Evolutionary conservation across 2,113 vertebrate species (phyloP).

Genomic region (Callithrix jacchus): DNA sequence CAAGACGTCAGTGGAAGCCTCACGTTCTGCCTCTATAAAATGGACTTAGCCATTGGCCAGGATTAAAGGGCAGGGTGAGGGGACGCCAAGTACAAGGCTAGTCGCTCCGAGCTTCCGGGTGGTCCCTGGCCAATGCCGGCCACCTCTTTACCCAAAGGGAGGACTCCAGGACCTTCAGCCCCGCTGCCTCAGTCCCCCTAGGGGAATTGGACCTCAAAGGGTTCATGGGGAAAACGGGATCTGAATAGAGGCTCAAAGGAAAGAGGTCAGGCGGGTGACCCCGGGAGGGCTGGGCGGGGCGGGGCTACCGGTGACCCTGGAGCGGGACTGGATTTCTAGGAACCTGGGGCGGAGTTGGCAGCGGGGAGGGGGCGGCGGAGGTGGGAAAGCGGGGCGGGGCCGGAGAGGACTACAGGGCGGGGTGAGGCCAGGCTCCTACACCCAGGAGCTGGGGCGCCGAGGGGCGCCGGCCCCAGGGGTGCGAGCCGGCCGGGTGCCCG

Average conservation of each 20-base stretch:
- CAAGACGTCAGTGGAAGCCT: accelerated
- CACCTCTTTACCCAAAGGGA: background rate
- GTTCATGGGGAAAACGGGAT: accelerated
- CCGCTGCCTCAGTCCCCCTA: background rate
- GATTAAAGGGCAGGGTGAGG: background rate
- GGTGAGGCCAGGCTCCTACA: background rate
- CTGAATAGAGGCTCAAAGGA: background rate
- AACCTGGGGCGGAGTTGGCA: too few species aligned
- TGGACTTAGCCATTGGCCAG: background rate
- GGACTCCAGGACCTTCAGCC: background rate
- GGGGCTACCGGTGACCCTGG: too few species aligned
- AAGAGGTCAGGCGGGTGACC: accelerated
- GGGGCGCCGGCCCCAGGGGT: background rate
- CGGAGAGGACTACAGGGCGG: background rate
- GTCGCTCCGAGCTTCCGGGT: accelerated
- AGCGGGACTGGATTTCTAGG: too few species aligned
- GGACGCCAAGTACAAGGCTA: background rate
- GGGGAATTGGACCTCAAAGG: background rate
- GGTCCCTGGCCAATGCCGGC: too few species aligned
- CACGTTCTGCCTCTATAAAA: background rate
- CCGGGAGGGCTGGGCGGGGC: too few species aligned
- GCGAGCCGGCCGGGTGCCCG: background rate
- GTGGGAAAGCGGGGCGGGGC: background rate
- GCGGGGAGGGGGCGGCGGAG: accelerated
- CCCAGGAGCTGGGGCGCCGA: background rate